phyloP scores from a whole-genome alignment of 2,113 vertebrate genomes.

The Dromiciops gliroides region DNA sequence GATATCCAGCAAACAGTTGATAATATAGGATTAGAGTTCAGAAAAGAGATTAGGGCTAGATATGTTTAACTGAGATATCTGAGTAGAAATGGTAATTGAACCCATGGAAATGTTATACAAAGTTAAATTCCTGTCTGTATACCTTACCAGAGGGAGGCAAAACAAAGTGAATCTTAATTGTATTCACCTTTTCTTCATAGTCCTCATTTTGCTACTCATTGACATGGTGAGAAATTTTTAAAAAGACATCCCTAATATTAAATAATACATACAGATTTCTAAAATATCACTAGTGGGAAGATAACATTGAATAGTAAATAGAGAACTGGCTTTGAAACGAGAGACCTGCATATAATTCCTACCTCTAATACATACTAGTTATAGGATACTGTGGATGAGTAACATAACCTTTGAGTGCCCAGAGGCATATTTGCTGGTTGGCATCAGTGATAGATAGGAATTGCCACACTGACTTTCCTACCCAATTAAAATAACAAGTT shows the following conservation, averaged over 20 bases:
- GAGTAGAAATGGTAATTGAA: not conserved
- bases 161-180: not conserved
- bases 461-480: not conserved
- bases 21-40: not conserved
- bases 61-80: not conserved
- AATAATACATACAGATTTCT: not conserved
- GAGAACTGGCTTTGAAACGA: not conserved
- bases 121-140: not conserved
- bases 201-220: slow-evolving; percentile 1
- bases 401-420: not conserved
- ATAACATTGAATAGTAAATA: not conserved
- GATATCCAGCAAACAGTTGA: not conserved
- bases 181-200: not conserved
- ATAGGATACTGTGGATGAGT: not conserved
- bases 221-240: not conserved
- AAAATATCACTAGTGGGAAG: not conserved
- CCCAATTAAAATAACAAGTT: not conserved
- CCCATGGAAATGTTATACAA: not conserved
- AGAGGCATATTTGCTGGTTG: not conserved
- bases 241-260: not conserved
- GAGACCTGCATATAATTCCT: not conserved
- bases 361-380: not conserved
- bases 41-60: not conserved
- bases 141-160: not conserved
- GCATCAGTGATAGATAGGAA: not conserved